A percentile compares a stretch with the other conserved stretches of the same genome.
phyloP scores from a whole-genome alignment of 2,888 invertebrate species.

The Sepioteuthis lessoniana region DNA sequence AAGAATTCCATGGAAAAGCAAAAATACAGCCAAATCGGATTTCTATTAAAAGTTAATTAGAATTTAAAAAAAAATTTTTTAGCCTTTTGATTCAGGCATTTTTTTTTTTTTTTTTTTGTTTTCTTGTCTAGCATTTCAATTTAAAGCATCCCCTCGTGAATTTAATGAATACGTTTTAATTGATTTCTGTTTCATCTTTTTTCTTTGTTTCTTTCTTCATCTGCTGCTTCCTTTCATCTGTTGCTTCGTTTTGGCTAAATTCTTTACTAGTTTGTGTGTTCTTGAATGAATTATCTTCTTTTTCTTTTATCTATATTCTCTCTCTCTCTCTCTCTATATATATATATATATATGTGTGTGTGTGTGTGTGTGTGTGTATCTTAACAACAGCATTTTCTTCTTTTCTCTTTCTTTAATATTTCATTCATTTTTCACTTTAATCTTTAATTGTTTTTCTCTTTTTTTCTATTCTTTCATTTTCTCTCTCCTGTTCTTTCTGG shows the following conservation, averaged over 20 bases:
- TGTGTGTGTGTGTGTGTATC: too few species aligned
- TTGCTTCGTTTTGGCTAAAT: neutral
- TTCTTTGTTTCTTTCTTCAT: neutral
- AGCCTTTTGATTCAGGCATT: neutral
- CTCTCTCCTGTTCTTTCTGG: neutral
- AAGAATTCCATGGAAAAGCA: neutral
- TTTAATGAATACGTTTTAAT: slow-evolving; percentile 23
- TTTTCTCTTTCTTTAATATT: neutral
- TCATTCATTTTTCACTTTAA: too few species aligned
- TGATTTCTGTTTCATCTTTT: neutral
- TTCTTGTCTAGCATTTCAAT: slow-evolving; percentile 20
- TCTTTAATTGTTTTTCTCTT: too few species aligned
- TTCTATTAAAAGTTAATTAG: slow-evolving; percentile 23
- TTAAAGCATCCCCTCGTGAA: slow-evolving; percentile 33
- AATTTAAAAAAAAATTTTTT: too few species aligned
- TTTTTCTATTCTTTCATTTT: neutral
- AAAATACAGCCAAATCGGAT: neutral
- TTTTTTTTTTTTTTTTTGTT: neutral
- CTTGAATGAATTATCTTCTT: neutral
- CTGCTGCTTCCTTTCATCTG: neutral
- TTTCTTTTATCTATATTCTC: too few species aligned
- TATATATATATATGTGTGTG: too few species aligned
- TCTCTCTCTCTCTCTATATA: too few species aligned
- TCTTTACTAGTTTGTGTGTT: neutral
- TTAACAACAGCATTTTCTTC: neutral